Evolutionary conservation across 2,113 vertebrate species (phyloP).

Genomic region (Chroicocephalus ridibundus): DNA sequence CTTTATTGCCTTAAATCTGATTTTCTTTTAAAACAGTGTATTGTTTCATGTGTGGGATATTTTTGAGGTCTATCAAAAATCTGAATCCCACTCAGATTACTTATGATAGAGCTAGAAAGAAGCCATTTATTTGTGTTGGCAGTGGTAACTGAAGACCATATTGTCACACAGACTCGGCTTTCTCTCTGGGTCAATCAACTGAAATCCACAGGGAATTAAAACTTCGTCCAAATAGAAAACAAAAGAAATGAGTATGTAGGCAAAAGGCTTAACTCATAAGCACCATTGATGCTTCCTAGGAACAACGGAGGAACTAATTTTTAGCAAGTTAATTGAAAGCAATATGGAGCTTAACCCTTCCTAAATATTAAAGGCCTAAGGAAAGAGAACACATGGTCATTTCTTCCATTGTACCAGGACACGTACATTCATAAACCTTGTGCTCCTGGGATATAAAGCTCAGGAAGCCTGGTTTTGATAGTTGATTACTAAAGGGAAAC

Average conservation of each 20-base stretch:
- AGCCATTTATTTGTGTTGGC: slow-evolving; percentile 82
- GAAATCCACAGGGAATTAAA: slow-evolving; percentile 75
- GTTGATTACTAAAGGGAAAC: neutral
- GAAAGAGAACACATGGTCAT: neutral
- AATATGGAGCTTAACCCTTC: slow-evolving; percentile 41
- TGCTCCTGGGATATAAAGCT: neutral
- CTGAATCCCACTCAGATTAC: slow-evolving; percentile 81
- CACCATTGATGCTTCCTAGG: slow-evolving; percentile 43
- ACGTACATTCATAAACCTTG: neutral
- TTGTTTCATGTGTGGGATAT: slow-evolving; percentile 73
- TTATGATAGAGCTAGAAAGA: slow-evolving; percentile 69
- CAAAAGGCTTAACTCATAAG: slow-evolving; percentile 70
- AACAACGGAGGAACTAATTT: slow-evolving; percentile 38
- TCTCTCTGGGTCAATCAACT: slow-evolving; percentile 73
- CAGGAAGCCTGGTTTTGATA: neutral
- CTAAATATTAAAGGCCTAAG: slow-evolving; percentile 3
- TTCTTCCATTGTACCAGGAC: neutral
- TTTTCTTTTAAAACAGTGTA: slow-evolving; percentile 71
- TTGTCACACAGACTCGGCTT: slow-evolving; percentile 76
- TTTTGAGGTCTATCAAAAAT: slow-evolving; percentile 78
- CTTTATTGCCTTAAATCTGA: slow-evolving; percentile 67
- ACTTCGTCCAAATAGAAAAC: slow-evolving; percentile 54
- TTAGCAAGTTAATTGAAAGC: slow-evolving; percentile 60
- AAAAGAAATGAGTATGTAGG: slow-evolving; percentile 53
- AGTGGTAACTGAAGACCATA: slow-evolving; percentile 77